Evolutionary conservation across 2,113 vertebrate species (phyloP).

Genomic region (Periophthalmodon schlosseri): DNA sequence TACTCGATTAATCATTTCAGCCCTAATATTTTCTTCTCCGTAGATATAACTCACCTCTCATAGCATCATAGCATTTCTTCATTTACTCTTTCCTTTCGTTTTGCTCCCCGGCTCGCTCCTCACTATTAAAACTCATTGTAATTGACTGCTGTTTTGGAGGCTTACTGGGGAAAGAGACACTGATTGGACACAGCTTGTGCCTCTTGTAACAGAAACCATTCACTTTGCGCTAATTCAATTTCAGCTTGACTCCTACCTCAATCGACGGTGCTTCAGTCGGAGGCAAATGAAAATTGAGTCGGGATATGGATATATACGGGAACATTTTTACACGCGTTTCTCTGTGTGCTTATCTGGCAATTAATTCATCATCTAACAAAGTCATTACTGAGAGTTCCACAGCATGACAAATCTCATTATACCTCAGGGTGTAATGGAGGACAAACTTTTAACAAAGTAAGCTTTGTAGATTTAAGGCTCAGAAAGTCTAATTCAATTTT

Average conservation of each 20-base stretch:
- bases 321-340: conserved; percentile 15
- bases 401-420: conserved; percentile 22
- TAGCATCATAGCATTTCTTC: not conserved
- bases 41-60: conserved; percentile 60
- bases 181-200: conserved; percentile 53
- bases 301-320: conserved; percentile 17
- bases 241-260: conserved; percentile 30
- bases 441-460: conserved; percentile 33
- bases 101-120: conserved; percentile 33
- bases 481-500: conserved; percentile 45
- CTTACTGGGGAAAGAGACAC: conserved; percentile 39
- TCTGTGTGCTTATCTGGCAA: conserved; percentile 38
- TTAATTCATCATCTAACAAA: conserved; percentile 38
- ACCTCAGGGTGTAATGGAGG: conserved; percentile 14
- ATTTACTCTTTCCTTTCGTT: conserved; percentile 31
- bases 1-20: no score
- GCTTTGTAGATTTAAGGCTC: conserved; percentile 43
- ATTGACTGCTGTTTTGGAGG: conserved; percentile 57
- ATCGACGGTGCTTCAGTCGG: conserved; percentile 38
- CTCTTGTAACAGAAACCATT: conserved; percentile 55
- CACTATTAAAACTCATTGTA: conserved; percentile 37
- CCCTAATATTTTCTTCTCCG: conserved; percentile 63
- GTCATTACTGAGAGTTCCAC: conserved; percentile 24
- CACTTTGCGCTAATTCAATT: conserved; percentile 55
- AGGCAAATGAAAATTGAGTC: conserved; percentile 46